phyloP scores from a whole-genome alignment of 2,888 invertebrate species.

The Trileptium ribeirensis region DNA sequence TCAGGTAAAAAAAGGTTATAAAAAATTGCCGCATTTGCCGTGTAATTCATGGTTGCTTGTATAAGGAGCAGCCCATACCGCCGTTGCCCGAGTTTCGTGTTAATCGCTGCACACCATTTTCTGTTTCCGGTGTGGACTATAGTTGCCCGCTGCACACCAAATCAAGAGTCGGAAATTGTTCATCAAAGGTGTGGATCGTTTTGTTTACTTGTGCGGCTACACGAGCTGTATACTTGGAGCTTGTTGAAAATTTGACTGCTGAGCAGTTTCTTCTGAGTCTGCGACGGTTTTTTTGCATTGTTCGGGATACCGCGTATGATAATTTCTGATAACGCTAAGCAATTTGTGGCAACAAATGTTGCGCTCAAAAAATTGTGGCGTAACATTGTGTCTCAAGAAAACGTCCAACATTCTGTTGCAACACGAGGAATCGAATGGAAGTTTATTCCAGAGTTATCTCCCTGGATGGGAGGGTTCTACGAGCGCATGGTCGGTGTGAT shows the following conservation, averaged over 20 bases:
- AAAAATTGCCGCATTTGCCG: no score
- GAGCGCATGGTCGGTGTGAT: not conserved
- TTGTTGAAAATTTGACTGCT: slow-evolving; percentile 40
- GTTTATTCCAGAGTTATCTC: not conserved
- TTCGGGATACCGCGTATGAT: slow-evolving; percentile 45
- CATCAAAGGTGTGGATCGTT: slow-evolving; percentile 18
- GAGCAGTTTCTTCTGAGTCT: slow-evolving; percentile 45
- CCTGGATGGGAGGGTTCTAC: not conserved
- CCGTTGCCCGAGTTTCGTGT: not conserved
- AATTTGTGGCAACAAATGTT: slow-evolving; percentile 41
- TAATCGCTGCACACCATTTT: not conserved
- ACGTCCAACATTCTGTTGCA: not conserved
- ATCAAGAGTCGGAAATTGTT: not conserved
- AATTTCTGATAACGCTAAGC: slow-evolving; percentile 52
- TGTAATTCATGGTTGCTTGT: not conserved
- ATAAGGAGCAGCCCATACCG: not conserved
- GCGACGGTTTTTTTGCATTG: slow-evolving; percentile 41
- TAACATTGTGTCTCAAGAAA: not conserved
- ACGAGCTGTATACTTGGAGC: slow-evolving; percentile 22
- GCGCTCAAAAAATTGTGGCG: slow-evolving; percentile 34
- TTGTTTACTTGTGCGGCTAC: slow-evolving; percentile 16
- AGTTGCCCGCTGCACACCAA: not conserved
- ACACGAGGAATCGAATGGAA: not conserved
- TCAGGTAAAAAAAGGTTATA: no score
- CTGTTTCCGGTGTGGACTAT: not conserved